Percentiles rank a stretch among this genome's conserved stretches.
Conservation (phyloP, 2,888 invertebrate genomes). For the Flexamia atlantica region DNA sequence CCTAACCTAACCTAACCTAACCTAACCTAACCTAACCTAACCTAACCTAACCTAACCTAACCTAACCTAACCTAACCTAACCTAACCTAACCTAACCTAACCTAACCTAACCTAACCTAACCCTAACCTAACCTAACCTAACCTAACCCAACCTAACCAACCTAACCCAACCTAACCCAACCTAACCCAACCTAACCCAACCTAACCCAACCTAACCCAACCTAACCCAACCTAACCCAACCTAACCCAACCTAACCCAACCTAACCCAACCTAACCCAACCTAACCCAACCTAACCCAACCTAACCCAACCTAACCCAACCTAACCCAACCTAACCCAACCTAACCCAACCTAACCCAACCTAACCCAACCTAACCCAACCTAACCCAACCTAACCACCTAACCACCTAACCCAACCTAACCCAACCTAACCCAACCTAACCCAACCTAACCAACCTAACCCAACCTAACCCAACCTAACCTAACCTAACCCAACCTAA, state of each 20-base stretch:
- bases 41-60: too few relatives aligned
- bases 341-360: background rate
- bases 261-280: background rate
- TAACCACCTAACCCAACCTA: slow-evolving; percentile 20
- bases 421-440: slow-evolving; percentile 46
- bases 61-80: too few relatives aligned
- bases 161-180: too few relatives aligned
- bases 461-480: slow-evolving; percentile 39
- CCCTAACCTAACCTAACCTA: too few relatives aligned
- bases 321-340: background rate
- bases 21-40: too few relatives aligned
- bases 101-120: too few relatives aligned
- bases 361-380: background rate
- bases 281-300: background rate
- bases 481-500: slow-evolving; percentile 8
- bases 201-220: background rate
- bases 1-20: too few relatives aligned
- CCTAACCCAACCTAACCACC: slow-evolving; percentile 3
- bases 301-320: background rate
- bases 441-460: too few relatives aligned
- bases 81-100: too few relatives aligned
- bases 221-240: background rate
- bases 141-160: too few relatives aligned
- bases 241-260: background rate
- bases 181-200: too few relatives aligned